Conservation (phyloP, 2,797 vertebrate species). For the Benthosema pterotum region DNA sequence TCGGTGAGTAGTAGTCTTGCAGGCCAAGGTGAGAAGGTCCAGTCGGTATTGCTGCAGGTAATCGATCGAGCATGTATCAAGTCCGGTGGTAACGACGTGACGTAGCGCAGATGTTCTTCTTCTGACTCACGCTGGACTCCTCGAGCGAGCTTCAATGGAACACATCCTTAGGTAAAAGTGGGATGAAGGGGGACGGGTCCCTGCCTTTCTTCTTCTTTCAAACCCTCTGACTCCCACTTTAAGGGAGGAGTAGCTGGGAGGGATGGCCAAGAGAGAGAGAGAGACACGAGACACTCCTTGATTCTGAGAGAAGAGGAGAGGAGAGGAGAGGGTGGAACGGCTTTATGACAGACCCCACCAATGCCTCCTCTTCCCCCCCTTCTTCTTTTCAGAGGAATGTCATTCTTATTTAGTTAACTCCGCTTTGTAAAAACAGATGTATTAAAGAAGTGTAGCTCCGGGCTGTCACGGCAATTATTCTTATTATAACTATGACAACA, state of each 20-base stretch:
- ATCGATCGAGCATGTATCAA: background rate
- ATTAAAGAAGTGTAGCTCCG: background rate
- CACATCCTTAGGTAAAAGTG: slow-evolving; percentile 49
- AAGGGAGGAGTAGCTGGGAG: slow-evolving; percentile 49
- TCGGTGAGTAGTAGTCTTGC: slow-evolving; percentile 2
- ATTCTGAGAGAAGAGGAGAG: slow-evolving; percentile 7
- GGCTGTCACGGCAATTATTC: slow-evolving; percentile 9
- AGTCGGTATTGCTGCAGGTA: no score
- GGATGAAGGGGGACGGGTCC: slow-evolving; percentile 44
- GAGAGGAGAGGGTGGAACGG: background rate
- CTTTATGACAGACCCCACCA: slow-evolving; percentile 26
- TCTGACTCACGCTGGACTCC: slow-evolving; percentile 42
- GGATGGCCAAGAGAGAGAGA: slow-evolving; percentile 28
- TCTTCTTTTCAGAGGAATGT: slow-evolving; percentile 11
- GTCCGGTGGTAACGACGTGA: background rate
- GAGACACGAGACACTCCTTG: slow-evolving; percentile 24
- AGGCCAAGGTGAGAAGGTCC: slow-evolving; percentile 12
- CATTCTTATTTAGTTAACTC: slow-evolving; percentile 5
- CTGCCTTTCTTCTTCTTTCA: slow-evolving; percentile 64
- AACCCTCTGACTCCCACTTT: slow-evolving; percentile 59
- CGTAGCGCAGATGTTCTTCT: slow-evolving; percentile 23
- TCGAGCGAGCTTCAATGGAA: slow-evolving; percentile 22
- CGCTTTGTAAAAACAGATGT: slow-evolving; percentile 7
- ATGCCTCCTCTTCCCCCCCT: background rate
- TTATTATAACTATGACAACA: background rate